Evolutionary conservation across 1,140 invertebrate genomes (phyloP).

Genomic region (Apis florea): DNA sequence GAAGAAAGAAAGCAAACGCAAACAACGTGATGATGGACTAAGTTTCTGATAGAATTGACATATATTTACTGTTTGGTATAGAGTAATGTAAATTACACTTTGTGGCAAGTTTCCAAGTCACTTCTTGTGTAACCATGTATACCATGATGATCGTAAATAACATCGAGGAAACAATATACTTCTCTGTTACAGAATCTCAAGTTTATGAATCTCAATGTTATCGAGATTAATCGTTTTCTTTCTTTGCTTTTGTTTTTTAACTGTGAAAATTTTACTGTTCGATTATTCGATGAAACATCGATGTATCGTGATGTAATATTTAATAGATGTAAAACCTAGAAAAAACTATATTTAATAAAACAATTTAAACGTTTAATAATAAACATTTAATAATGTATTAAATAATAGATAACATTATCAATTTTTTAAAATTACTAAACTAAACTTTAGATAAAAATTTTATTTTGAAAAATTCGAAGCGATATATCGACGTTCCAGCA

Average conservation of each 20-base stretch:
- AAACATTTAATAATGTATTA: too few species aligned
- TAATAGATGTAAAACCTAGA: too few species aligned
- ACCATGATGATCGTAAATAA: neutral
- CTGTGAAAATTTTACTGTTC: neutral
- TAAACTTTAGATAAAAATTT: too few species aligned
- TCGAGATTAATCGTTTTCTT: neutral
- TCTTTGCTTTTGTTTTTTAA: neutral
- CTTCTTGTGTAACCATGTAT: neutral
- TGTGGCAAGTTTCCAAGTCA: neutral
- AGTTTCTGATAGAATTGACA: neutral
- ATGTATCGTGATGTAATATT: too few species aligned
- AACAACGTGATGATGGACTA: neutral
- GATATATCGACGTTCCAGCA: neutral
- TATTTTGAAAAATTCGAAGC: too few species aligned
- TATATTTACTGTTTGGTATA: neutral
- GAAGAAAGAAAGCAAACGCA: neutral
- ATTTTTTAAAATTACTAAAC: too few species aligned
- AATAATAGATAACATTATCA: too few species aligned
- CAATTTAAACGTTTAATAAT: too few species aligned
- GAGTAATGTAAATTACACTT: neutral
- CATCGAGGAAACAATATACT: neutral
- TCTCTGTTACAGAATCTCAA: neutral
- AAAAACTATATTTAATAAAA: too few species aligned
- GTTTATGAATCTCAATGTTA: neutral
- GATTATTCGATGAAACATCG: too few species aligned